Base-by-base conservation (phyloP, 2,888 invertebrate genomes). In the Andricus quercusramuli region DNA sequence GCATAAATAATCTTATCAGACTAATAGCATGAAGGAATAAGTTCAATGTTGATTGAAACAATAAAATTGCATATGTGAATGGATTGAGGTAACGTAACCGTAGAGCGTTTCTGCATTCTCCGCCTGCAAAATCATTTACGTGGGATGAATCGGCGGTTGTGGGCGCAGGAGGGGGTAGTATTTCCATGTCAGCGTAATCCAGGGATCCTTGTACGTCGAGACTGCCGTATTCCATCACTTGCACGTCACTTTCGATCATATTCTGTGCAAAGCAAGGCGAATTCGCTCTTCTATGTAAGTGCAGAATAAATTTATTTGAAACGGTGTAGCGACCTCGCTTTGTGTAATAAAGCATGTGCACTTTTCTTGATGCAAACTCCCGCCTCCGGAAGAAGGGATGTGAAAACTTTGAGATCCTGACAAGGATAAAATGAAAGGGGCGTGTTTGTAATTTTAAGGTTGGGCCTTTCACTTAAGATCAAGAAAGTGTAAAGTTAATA, bases 181-280 rank as follows among this genome's bases (percentile, higher is more conserved):
- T 62, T 62, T 62, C n/a, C 56, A 47, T 17, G 25, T 0, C 29
- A 20, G 51, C 17, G 32, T 74, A 74, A 74, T 74, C 68, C 47
- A 68, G 44, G 47, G 68, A 68, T 44, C 32, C 56, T 56, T 74
- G 56, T 20, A 74, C 13, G 74, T 74, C 32, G n/a, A 32, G 56
- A 56, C 51, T 56, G 56, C 56, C 74, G 56, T 74, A 32, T 56
- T 74, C 56, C 74, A 74, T 74, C 74, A 74, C 74, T 56, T 56
- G 56, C 51, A 74, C 56, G 83, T 83, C 83, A 80, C 82, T 83
- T 84, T 83, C 74, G 81, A 82, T 83, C 81, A 83, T 79, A 37
- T 56, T 65, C 70, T 78, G 82, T 83, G 82, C 80, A 51, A 83
- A 83, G 82, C 83, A 82, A 83, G 82, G 80, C 79, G 80, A 80